Evolutionary conservation across 2,888 invertebrate species (phyloP).

Genomic region (Palloptera scutellata): DNA sequence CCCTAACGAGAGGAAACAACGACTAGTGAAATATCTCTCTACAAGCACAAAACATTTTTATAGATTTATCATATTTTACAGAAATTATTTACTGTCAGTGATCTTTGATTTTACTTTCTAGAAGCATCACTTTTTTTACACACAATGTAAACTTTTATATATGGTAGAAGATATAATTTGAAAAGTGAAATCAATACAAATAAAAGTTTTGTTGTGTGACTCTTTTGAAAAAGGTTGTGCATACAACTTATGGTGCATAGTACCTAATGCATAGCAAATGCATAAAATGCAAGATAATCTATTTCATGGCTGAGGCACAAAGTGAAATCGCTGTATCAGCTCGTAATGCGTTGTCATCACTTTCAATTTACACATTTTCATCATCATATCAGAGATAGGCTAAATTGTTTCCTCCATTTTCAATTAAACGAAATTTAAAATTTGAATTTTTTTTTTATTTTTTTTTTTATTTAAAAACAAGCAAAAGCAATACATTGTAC

Average conservation of each 20-base stretch:
- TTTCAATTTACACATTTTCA: conserved; percentile 20
- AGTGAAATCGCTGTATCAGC: conserved; percentile 20
- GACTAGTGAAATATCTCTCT: no score
- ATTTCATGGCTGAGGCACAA: conserved; percentile 6
- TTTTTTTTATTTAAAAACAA: background rate
- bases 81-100: no score
- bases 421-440: background rate
- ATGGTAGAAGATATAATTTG: background rate
- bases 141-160: background rate
- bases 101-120: no score
- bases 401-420: conserved; percentile 39
- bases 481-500: background rate
- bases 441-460: background rate
- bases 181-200: background rate
- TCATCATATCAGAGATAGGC: conserved; percentile 20
- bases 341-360: background rate
- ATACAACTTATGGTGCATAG: no score
- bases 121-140: background rate
- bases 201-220: no score
- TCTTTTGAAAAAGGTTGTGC: background rate
- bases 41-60: no score
- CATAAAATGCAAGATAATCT: conserved; percentile 7
- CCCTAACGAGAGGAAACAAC: no score
- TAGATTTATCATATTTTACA: no score
- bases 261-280: no score